These are phyloP conservation scores for Falco rusticolus DNA, from an alignment of 2,797 vertebrate genomes.

Conservation along the genomic window DNA sequence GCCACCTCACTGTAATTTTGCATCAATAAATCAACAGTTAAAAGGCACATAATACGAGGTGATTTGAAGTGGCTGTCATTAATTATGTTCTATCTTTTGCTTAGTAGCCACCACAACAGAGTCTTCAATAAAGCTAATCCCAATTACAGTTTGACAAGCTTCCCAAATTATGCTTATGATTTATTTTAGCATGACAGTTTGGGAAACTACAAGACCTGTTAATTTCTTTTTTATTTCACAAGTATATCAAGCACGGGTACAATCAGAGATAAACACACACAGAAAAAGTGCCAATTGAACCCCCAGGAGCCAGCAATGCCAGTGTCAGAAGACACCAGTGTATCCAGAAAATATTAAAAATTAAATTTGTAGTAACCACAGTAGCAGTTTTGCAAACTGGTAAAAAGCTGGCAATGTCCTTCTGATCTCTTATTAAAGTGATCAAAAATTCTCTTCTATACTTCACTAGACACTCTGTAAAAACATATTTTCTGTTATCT, in stretches of 20 bases:
- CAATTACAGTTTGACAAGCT: slow-evolving; percentile 57
- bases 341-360: not conserved
- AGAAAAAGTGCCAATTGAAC: not conserved
- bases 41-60: slow-evolving; percentile 48
- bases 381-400: not conserved
- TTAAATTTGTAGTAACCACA: not conserved
- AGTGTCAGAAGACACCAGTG: not conserved
- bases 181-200: slow-evolving; percentile 49
- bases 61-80: slow-evolving; percentile 48
- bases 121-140: slow-evolving; percentile 62
- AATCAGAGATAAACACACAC: slow-evolving; percentile 27
- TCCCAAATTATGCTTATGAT: slow-evolving; percentile 51
- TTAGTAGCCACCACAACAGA: slow-evolving; percentile 46
- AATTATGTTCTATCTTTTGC: slow-evolving; percentile 45
- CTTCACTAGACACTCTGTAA: not conserved
- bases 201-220: not conserved
- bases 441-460: not conserved
- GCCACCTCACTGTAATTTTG: slow-evolving; percentile 49
- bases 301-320: not conserved
- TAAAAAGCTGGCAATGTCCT: not conserved
- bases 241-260: not conserved
- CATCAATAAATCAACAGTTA: slow-evolving; percentile 53
- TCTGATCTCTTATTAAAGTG: not conserved
- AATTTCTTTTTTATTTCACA: slow-evolving; percentile 25
- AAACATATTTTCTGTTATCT: not conserved